Conservation (phyloP, 23 tunicate genomes). For the Ciona savignyi region DNA sequence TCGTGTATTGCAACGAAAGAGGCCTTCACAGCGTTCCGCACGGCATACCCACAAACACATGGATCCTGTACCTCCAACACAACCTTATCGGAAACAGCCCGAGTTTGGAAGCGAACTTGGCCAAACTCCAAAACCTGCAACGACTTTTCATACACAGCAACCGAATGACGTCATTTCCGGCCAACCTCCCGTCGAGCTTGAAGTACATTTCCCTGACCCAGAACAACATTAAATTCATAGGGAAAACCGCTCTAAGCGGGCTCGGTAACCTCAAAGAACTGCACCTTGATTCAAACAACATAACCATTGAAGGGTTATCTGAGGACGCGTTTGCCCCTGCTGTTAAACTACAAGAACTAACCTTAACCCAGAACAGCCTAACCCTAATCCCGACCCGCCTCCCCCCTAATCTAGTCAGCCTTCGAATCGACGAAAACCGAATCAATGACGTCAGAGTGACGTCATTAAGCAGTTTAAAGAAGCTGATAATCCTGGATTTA, state of each 20-base stretch:
- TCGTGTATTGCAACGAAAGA: slow-evolving; percentile 52
- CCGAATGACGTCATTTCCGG: slow-evolving; percentile 51
- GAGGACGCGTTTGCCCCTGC: slow-evolving; percentile 15
- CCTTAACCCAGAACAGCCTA: slow-evolving; percentile 22
- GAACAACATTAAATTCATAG: slow-evolving; percentile 45
- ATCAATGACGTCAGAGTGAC: slow-evolving; percentile 2
- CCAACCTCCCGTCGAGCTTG: slow-evolving; percentile 21
- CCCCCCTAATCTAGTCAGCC: slow-evolving; percentile 21
- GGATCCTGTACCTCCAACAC: slow-evolving; percentile 35
- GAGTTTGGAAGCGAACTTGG: slow-evolving; percentile 16
- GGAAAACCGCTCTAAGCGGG: slow-evolving; percentile 19
- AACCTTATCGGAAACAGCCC: slow-evolving; percentile 43
- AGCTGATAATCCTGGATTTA: slow-evolving; percentile 24
- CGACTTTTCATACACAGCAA: slow-evolving; percentile 27
- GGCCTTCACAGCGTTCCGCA: slow-evolving; percentile 27
- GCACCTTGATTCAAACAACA: slow-evolving; percentile 39
- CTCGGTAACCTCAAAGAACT: slow-evolving; percentile 23
- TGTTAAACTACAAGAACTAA: slow-evolving; percentile 10
- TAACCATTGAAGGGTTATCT: slow-evolving; percentile 30
- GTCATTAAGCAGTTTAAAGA: slow-evolving; percentile 3
- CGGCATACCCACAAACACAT: slow-evolving; percentile 52
- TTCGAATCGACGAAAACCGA: slow-evolving; percentile 20
- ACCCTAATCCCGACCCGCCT: slow-evolving; percentile 26
- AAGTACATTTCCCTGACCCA: slow-evolving; percentile 17
- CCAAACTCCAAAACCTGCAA: slow-evolving; percentile 14